Evolutionary conservation across 37 sponge, comb jelly and placozoan species (phyloP).

Genomic region (Chondrilla cf. caribensis): DNA sequence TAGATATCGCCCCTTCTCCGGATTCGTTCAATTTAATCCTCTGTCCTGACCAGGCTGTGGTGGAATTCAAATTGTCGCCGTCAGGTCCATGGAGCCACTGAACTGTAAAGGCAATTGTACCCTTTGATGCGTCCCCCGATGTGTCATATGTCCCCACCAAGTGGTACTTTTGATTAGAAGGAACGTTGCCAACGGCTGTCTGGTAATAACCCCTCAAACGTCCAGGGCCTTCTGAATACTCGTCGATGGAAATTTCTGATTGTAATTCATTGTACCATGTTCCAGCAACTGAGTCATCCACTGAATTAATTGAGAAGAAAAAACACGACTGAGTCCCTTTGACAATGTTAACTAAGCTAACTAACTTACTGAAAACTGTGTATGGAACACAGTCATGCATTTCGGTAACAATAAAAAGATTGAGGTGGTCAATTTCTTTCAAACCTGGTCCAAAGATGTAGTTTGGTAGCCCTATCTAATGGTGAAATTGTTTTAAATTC

Average conservation of each 20-base stretch:
- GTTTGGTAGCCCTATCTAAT: too few species aligned
- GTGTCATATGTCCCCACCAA: background rate
- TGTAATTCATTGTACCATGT: slow-evolving; percentile 16
- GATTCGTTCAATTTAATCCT: background rate
- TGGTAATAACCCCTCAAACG: background rate
- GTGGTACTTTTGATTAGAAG: background rate
- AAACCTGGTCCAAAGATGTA: too few species aligned
- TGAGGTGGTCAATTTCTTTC: too few species aligned
- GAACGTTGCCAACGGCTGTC: background rate
- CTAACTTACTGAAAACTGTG: too few species aligned
- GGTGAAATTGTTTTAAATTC: too few species aligned
- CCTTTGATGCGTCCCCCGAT: background rate
- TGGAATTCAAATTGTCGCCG: background rate
- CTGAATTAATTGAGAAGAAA: background rate
- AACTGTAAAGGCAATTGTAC: background rate
- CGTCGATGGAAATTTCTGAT: background rate
- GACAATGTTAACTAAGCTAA: too few species aligned
- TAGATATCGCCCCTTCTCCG: background rate
- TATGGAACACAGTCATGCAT: too few species aligned
- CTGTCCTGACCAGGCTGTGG: slow-evolving; percentile 23
- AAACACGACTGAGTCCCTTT: background rate
- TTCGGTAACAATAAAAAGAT: too few species aligned
- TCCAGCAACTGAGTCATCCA: background rate
- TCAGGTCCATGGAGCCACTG: background rate
- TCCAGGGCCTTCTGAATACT: background rate